Evolutionary conservation across 1,140 invertebrate species (phyloP).

Genomic region (Reticulitermes speratus): DNA sequence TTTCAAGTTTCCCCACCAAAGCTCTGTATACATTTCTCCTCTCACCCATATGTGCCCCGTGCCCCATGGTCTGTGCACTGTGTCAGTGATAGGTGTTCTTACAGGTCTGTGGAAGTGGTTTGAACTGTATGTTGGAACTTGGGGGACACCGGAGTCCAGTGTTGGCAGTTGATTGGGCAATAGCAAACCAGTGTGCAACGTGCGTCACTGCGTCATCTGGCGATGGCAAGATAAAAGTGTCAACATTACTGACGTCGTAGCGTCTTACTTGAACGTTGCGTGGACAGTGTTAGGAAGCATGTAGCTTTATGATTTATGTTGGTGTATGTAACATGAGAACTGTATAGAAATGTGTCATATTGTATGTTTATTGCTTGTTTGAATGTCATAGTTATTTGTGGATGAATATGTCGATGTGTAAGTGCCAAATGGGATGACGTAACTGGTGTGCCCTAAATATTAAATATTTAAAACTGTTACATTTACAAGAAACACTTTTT

Average conservation of each 20-base stretch:
- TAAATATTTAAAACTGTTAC: too few species aligned
- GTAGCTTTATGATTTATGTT: too few species aligned
- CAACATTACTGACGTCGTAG: constrained; percentile 56
- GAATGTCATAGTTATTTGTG: too few species aligned
- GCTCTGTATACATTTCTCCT: background rate
- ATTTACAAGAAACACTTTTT: too few species aligned
- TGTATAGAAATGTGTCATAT: too few species aligned
- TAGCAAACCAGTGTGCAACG: constrained; percentile 60
- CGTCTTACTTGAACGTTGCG: background rate
- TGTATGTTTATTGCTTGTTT: too few species aligned
- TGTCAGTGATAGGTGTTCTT: constrained; percentile 12
- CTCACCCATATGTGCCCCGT: too few species aligned
- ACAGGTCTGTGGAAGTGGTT: constrained; percentile 48
- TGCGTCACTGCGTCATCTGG: constrained; percentile 59
- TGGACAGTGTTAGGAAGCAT: background rate
- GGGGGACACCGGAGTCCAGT: constrained; percentile 57
- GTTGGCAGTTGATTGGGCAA: constrained; percentile 64
- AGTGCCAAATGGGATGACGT: too few species aligned
- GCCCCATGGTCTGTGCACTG: too few species aligned
- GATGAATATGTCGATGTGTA: too few species aligned
- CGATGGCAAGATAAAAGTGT: constrained; percentile 61
- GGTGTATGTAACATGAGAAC: too few species aligned
- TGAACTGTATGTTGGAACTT: constrained; percentile 54
- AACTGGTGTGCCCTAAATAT: too few species aligned
- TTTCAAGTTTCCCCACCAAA: background rate